Evolutionary conservation across 2,113 vertebrate species (phyloP), one percentile per base, ranked within the genome.

Genomic region (Donacobius atricapilla): DNA sequence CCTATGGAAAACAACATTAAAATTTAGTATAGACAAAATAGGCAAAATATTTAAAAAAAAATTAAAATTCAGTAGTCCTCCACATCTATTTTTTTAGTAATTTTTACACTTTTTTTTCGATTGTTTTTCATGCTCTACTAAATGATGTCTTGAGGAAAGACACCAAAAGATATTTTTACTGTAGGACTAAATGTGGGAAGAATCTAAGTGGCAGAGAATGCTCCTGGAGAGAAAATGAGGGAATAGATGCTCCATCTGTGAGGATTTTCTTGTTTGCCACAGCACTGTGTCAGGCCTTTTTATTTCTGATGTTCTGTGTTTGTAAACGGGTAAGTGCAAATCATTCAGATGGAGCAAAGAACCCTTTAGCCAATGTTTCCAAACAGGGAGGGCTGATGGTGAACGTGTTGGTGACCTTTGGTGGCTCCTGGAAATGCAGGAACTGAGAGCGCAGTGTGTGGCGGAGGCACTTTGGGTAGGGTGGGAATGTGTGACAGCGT

Each of bases 231-330:
- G 80, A 78, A 92, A 91, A 87, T 44, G 50, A 92, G 48, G 82
- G 50, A 91, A 58, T 60, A 70, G 78, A 25, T 76, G n/a, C 80
- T 96, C 77, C 83, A 91, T 95, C 84, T 92, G 90, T 91, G 86
- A 92, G 84, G 73, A 47, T 93, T 94, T 89, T 92, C 90, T 66
- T 71, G 66, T 89, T 91, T 84, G 64, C 50, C 68, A 76, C 79
- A 94, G 82, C 78, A 39, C 45, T 82, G 35, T 51, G 50, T 42
- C 3, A 12, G 57, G 84, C 82, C 83, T 96, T 75, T 93, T 86
- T 53, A 31, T 79, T 87, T 91, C 90, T 69, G 45, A 28, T 60
- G 10, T 21, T 94, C 64, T 61, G 10, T 69, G 83, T 78, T 92
- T 94, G 63, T 65, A 90, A 90, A 84, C 79, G 63, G 83, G 71